Conservation (phyloP, 2,113 vertebrate genomes). For the Lepidothrix coronata region DNA sequence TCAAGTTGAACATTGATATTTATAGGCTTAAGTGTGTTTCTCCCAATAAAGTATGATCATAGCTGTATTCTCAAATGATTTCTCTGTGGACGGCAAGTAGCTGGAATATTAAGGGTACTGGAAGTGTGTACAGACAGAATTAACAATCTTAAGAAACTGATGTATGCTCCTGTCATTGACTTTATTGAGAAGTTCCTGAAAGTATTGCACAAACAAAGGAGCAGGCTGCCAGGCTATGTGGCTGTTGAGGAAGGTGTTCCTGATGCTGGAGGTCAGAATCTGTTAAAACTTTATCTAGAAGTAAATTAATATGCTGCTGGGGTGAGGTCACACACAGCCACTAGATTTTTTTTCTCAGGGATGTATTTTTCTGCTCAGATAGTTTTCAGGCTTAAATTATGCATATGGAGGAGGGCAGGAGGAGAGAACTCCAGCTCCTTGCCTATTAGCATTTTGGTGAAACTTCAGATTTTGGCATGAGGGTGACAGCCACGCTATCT, state of each 20-base stretch:
- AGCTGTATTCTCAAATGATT: neutral
- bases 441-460: fast-evolving
- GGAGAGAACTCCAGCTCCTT: neutral
- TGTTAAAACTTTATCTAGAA: neutral
- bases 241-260: neutral
- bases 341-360: neutral
- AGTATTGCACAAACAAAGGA: neutral
- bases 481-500: neutral
- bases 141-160: neutral
- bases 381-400: neutral
- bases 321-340: neutral
- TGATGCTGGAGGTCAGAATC: neutral
- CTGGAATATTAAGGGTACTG: neutral
- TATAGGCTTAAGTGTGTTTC: neutral
- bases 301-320: neutral
- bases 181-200: neutral
- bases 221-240: neutral
- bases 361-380: neutral
- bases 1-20: neutral
- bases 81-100: neutral
- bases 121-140: neutral
- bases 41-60: neutral
- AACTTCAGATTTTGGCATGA: neutral
- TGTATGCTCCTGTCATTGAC: neutral
- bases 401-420: neutral